Evolutionary conservation across 2,113 vertebrate species (phyloP).

Genomic region (Hippocampus guttulatus): DNA sequence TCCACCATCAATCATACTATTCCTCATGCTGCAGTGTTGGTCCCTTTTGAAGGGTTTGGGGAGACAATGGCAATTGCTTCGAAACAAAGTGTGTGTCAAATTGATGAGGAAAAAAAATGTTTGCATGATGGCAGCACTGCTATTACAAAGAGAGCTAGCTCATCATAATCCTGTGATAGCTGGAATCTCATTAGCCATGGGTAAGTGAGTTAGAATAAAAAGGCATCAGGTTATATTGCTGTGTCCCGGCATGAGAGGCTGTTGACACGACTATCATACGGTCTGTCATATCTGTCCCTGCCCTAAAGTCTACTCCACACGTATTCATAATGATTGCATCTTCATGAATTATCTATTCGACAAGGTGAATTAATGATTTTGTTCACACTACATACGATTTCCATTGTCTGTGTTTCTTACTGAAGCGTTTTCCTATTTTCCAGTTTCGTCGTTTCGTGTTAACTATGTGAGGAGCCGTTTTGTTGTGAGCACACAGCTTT

Average conservation of each 20-base stretch:
- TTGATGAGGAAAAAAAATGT: conserved; percentile 48
- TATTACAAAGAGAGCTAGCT: conserved; percentile 41
- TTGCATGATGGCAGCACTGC: conserved; percentile 35
- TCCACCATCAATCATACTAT: conserved; percentile 39
- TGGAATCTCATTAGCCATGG: conserved; percentile 60
- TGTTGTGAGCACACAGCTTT: too few species aligned
- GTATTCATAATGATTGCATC: neutral
- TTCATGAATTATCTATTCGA: too few species aligned
- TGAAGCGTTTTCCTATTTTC: too few species aligned
- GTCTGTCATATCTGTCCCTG: conserved; percentile 29
- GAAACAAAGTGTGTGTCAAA: conserved; percentile 52
- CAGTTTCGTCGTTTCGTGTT: too few species aligned
- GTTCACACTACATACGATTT: too few species aligned
- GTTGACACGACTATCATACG: conserved; percentile 14
- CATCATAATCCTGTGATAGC: conserved; percentile 55
- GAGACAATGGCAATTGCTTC: conserved; percentile 24
- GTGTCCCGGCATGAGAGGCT: conserved; percentile 36
- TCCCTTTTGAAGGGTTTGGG: neutral
- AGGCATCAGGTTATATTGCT: conserved; percentile 52
- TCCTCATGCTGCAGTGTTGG: conserved; percentile 5
- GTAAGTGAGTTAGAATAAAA: conserved; percentile 57
- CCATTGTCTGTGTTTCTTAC: too few species aligned
- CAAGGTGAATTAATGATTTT: too few species aligned
- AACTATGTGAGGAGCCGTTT: too few species aligned
- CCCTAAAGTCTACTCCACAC: conserved; percentile 13